Evolutionary conservation across 2,888 invertebrate species (phyloP), one percentile per base, ranked within the genome.

Genomic region (Cecidostiba fungosa): DNA sequence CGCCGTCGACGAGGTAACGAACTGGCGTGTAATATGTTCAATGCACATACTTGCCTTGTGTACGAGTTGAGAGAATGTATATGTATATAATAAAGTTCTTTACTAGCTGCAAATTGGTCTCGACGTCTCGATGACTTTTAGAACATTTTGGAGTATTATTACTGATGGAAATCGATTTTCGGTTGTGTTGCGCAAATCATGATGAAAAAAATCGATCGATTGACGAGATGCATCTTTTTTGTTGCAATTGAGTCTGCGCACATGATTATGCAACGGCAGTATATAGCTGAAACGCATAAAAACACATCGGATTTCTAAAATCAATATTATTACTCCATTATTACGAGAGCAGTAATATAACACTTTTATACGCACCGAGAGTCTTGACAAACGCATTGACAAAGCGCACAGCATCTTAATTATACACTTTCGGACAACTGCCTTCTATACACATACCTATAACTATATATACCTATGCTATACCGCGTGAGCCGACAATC

Each of bases 21-120:
- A 54, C 23, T 66, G 66, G 72, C 54, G 74, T n/a, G n/a, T 32
- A 76, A 76, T 39, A 32, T 50, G 50, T 50, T 50, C 50, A 50
- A 50, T 50, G 50, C 50, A 6, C 50, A 47, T n/a, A n/a, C n/a
- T n/a, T n/a, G n/a, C n/a, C 47, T 8, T 47, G 14, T 47, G 14
- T 6, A 47, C 47, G 14, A 47, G 47, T 47, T 6, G 47, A 6
- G 47, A 0, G n/a, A 54, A 54, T n/a, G 54, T 54, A 23, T 59
- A 16, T 23, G 23, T 59, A 16, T 59, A 23, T n/a, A 8, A 1
- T 54, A 3, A 6, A 23, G 23, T 10, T 50, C 16, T 50, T 14
- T 3, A 50, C 16, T 50, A 16, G 3, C 50, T 50, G 50, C 50
- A 16, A 47, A 47, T 47, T 47, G 47, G 12, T 14, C 47, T 16